phyloP scores from a whole-genome alignment of 2,113 vertebrate genomes.

The Mola mola region DNA sequence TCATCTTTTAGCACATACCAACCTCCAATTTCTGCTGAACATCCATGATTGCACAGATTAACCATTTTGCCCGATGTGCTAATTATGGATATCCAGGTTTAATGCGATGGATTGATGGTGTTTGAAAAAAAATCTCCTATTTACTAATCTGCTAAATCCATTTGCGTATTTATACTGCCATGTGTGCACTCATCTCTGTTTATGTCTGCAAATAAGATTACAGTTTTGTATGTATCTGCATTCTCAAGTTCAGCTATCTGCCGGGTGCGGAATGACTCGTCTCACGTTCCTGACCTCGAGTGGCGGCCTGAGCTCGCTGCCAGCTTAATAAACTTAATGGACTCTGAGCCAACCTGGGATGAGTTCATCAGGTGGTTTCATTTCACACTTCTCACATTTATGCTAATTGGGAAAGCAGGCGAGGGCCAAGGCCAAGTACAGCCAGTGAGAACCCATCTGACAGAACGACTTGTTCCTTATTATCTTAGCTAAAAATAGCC shows the following conservation, averaged over 20 bases:
- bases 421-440: constrained; percentile 14
- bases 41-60: constrained; percentile 6
- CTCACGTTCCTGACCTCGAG: constrained; percentile 22
- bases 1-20: not conserved
- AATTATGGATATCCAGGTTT: constrained; percentile 16
- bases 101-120: constrained; percentile 7
- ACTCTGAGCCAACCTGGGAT: constrained; percentile 44
- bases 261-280: constrained; percentile 14
- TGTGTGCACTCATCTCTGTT: not conserved
- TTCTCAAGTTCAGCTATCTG: not conserved
- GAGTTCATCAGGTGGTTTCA: constrained; percentile 63
- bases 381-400: constrained; percentile 67
- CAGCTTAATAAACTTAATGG: constrained; percentile 66
- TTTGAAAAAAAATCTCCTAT: constrained; percentile 2
- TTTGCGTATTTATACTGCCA: constrained; percentile 4
- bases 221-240: not conserved
- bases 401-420: constrained; percentile 56
- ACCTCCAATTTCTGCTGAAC: not conserved
- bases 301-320: constrained; percentile 11
- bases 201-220: constrained; percentile 16
- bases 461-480: not conserved
- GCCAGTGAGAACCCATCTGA: constrained; percentile 9
- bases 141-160: constrained; percentile 17
- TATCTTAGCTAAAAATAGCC: constrained; percentile 6
- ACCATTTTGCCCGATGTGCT: constrained; percentile 19